Evolutionary conservation across 2,797 vertebrate genomes (phyloP), one percentile per base, ranked within the genome.

Genomic region (Caiman crocodilus): DNA sequence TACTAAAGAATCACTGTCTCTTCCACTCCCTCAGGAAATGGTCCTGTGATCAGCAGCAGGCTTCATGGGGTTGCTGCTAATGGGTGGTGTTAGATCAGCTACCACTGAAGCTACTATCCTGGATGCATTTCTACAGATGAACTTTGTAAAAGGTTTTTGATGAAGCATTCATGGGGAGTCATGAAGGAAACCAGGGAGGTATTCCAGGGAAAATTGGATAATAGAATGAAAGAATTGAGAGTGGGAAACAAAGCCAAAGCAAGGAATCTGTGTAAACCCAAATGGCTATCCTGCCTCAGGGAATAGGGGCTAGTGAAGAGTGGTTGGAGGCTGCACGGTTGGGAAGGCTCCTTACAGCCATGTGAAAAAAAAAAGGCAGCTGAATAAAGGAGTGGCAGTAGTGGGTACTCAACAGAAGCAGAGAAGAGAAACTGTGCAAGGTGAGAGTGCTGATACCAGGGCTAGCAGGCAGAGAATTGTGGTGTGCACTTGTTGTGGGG

Each of bases 51-150:
- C 60, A 84, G 50, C 17, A 14, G 50, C 25, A 82, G 20, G 50
- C 63, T 71, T 71, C 32, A 42, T 15, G 32, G 14, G 71, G 58
- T 78, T 69, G 77, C 69, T 73, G 59, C 20, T 57, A 63, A 71
- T 67, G 87, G 85, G 82, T 55, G 42, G 60, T 82, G 57, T 35
- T 75, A 20, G 50, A 86, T 77, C 14, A 80, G 64, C 14, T 8
- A 57, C 4, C 42, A 76, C n/a, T 61, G 64, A 30, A 90, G 82
- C 7, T 32, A 67, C 5, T 63, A 42, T 26, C 76, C 65, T 57
- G 59, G 79, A 30, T 30, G 13, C 18, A 42, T 71, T 35, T 13
- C 20, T 71, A 71, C 32, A 35, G 32, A 42, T 14, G 18, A 32
- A 25, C 32, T 23, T 30, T 32, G 14, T 30, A 21, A 35, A 23